Conservation (phyloP, 2,888 invertebrate genomes). For the Brachylomia viminalis region DNA sequence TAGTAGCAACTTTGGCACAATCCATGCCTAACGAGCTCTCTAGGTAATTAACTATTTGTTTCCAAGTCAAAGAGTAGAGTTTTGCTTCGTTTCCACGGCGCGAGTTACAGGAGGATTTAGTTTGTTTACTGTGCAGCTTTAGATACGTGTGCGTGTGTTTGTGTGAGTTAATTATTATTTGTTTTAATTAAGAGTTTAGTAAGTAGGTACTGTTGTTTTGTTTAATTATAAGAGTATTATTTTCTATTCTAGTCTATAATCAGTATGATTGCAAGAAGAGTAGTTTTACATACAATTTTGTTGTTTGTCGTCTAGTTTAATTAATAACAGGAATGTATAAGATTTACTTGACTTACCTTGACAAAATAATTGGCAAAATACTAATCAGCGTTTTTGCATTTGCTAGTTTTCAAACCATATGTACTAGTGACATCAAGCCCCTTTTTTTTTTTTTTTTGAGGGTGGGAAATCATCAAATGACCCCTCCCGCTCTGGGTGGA, state of each 20-base stretch:
- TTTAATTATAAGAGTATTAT: too few species aligned
- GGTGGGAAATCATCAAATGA: too few species aligned
- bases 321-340: background rate
- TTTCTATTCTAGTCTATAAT: too few species aligned
- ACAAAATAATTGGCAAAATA: too few species aligned
- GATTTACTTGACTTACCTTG: too few species aligned
- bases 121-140: constrained; percentile 16
- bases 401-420: too few species aligned
- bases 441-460: too few species aligned
- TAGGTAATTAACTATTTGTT: constrained; percentile 89
- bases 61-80: constrained; percentile 85
- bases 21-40: constrained; percentile 87
- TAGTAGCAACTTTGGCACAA: constrained; percentile 79
- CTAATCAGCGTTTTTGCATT: background rate
- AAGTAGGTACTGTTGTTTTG: background rate
- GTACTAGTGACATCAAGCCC: too few species aligned
- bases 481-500: too few species aligned
- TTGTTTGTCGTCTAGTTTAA: background rate
- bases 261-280: background rate
- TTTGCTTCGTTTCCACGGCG: constrained; percentile 70
- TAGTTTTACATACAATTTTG: background rate
- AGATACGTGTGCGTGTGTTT: constrained; percentile 12
- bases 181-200: background rate
- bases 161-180: constrained; percentile 18
- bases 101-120: constrained; percentile 52